Conservation (phyloP, 2,113 vertebrate species). For the Siniperca chuatsi region DNA sequence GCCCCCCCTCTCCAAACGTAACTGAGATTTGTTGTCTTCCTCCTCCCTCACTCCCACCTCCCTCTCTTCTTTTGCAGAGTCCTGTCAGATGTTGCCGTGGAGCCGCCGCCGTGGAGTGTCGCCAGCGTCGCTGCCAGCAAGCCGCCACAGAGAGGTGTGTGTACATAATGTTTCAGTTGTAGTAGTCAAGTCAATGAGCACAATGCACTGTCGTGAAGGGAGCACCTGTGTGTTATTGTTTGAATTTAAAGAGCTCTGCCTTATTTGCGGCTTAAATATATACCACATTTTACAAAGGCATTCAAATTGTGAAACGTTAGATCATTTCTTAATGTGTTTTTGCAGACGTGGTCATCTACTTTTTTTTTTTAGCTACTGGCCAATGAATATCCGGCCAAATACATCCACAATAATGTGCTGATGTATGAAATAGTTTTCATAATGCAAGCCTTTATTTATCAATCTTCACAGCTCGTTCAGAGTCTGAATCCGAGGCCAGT, state of each 20-base stretch:
- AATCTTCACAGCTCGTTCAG: constrained; percentile 68
- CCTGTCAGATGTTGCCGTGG: constrained; percentile 70
- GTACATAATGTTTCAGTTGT: background rate
- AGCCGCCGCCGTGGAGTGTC: constrained; percentile 66
- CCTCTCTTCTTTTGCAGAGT: constrained; percentile 82
- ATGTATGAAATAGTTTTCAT: background rate
- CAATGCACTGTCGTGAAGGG: background rate
- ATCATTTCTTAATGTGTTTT: background rate
- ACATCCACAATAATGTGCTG: background rate
- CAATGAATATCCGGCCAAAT: background rate
- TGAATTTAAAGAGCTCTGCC: background rate
- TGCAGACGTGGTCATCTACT: background rate
- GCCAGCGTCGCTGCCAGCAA: constrained; percentile 30
- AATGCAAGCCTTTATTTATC: background rate
- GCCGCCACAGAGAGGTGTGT: constrained; percentile 62
- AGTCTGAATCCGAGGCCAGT: constrained; percentile 81
- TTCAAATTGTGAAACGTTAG: background rate
- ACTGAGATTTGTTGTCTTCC: constrained; percentile 79
- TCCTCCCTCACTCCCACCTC: constrained; percentile 78
- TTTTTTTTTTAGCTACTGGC: background rate
- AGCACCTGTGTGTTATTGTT: background rate
- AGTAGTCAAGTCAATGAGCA: background rate
- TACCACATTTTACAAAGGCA: background rate
- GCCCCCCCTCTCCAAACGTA: constrained; percentile 65
- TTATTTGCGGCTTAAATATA: background rate